Evolutionary conservation across 2,797 vertebrate genomes (phyloP), one percentile per base, ranked within the genome.

Genomic region (Nasua narica): DNA sequence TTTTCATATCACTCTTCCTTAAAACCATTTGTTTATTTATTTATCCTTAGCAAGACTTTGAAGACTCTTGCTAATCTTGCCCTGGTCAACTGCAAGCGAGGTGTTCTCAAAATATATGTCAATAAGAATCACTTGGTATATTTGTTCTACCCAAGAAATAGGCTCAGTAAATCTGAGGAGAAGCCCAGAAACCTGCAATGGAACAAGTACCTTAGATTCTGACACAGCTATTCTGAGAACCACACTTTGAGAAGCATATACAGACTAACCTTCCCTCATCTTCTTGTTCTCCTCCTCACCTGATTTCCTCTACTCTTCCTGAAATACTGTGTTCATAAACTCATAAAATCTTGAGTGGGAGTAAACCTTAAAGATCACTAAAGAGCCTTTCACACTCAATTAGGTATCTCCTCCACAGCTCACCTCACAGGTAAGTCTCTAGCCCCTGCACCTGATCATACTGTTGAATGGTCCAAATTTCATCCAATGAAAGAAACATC

Each of bases 381-480:
- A 83, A 69, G 21, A 92, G 54, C 18, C 8, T 67, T 91, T 86
- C 5, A 94, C 11, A 58, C 9, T 93, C 11, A 76, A 14, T 52
- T 70, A 81, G 82, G 23, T n/a, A 88, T 82, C 14, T 32, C 7
- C 18, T 81, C 62, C 65, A 77, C n/a, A 88, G 16, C 16, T 86
- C 74, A 3, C 78, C 32, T 90, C 89, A 92, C 35, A 76, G 29
- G 4, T 56, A 87, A 1, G 16, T 77, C 23, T 48, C 70, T 4
- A 90, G 23, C 23, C 11, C 93, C 85, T 78, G 18, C 7, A 72
- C 19, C 29, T 76, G n/a, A 18, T 87, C 76, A n/a, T 37, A 69
- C n/a, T 92, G 12, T 37, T 87, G 60, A 77, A 77, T 82, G 50
- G 35, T 83, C n/a, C 50, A 86, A 95, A 86, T 92, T 94, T 87